A percentile compares a stretch with the other conserved stretches of the same genome.
phyloP scores from a whole-genome alignment of 2,113 vertebrate genomes.

The Galeopterus variegatus region DNA sequence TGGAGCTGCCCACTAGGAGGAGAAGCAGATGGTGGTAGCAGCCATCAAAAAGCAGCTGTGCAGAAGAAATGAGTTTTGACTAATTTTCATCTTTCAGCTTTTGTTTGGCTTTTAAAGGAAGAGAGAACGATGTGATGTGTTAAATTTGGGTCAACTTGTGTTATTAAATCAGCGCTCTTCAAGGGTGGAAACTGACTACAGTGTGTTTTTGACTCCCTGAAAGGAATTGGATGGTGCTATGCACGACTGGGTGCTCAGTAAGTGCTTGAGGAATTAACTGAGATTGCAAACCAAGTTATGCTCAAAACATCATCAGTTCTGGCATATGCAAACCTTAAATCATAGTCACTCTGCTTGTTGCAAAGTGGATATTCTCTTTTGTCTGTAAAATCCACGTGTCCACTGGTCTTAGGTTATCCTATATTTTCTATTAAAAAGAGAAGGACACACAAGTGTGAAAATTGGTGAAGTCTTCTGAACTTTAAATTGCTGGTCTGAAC shows the following conservation, averaged over 20 bases:
- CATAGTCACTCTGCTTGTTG: neutral
- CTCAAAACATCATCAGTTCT: neutral
- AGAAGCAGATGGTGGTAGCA: neutral
- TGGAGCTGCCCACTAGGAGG: neutral
- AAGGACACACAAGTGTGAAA: neutral
- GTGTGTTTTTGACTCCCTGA: neutral
- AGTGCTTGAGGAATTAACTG: neutral
- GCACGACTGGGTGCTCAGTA: neutral
- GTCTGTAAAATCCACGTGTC: neutral
- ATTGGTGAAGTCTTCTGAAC: constrained; percentile 12
- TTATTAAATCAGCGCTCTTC: neutral
- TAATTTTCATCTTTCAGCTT: constrained; percentile 21
- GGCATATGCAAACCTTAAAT: neutral
- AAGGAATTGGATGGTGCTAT: neutral
- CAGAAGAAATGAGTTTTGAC: neutral
- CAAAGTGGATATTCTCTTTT: neutral
- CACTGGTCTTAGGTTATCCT: neutral
- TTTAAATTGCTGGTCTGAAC: constrained; percentile 7
- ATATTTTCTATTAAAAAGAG: neutral
- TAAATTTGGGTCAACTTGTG: neutral
- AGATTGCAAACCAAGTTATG: neutral
- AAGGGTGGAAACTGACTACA: neutral
- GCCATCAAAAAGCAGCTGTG: neutral
- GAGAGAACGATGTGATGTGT: neutral
- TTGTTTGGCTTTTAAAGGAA: constrained; percentile 41